Evolutionary conservation across 2,113 vertebrate genomes (phyloP), one percentile per base, ranked within the genome.

Genomic region (Plectropomus leopardus): DNA sequence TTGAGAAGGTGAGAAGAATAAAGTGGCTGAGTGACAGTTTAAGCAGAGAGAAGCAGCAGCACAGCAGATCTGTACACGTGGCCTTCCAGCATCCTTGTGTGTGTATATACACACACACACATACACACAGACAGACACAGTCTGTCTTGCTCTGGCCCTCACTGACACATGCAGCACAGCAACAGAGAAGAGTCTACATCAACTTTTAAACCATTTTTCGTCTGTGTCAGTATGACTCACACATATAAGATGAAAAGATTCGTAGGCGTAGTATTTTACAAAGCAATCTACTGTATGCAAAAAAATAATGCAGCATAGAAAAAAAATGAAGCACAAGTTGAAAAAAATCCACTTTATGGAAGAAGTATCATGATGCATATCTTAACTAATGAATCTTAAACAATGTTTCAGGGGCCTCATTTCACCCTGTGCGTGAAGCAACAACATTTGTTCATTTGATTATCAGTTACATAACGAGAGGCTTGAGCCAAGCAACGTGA

Each of bases 11-110:
- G 75, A 77, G 53, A 48, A 61, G 58, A 50, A 72, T 64, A 82
- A 71, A 48, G 30, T 40, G 64, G 55, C 28, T 48, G 68, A 80
- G 40, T 67, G 78, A 67, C 54, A 76, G 55, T 69, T 19, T 50
- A 42, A 72, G 40, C 24, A 63, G 50, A 61, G 69, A 44, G 59
- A 74, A 75, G 60, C 53, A 40, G 36, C 36, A 40, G 32, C 32
- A 32, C 72, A 77, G 68, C 72, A 86, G 72, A 80, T 86, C 71
- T 87, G 86, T 84, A 88, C 82, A 92, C 86, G 84, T 93, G 85
- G 92, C 84, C 86, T 70, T 55, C 21, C 36, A 76, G 73, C 30
- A 42, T 74, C 70, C 23, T 26, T 76, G 57, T 63, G 64, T 63
- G 64, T 68, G n/a, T 23, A 66, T 50, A 36, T 5, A 69, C 45